Conservation (phyloP, 2,888 invertebrate species). For the Herminia tarsipennalis region DNA sequence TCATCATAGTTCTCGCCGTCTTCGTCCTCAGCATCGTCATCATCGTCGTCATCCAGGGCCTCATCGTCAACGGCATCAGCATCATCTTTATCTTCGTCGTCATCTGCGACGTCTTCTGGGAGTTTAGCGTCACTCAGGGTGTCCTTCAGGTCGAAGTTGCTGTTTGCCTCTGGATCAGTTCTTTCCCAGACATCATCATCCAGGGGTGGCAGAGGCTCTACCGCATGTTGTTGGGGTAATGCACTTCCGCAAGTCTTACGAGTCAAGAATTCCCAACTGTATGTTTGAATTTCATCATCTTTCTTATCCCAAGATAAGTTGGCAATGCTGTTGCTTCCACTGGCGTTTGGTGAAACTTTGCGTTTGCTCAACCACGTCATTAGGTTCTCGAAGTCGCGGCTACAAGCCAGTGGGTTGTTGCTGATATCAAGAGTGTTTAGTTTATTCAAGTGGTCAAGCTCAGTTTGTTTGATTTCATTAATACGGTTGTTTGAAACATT, state of each 20-base stretch:
- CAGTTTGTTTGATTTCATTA: slow-evolving; percentile 83
- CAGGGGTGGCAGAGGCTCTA: slow-evolving; percentile 65
- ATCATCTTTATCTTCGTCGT: slow-evolving; percentile 58
- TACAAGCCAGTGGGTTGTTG: slow-evolving; percentile 89
- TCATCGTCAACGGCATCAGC: slow-evolving; percentile 68
- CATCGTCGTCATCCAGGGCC: slow-evolving; percentile 64
- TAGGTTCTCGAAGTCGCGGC: slow-evolving; percentile 88
- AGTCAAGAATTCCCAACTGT: slow-evolving; percentile 80
- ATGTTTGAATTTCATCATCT: slow-evolving; percentile 62
- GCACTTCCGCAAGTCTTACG: slow-evolving; percentile 73
- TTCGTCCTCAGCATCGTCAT: slow-evolving; percentile 54
- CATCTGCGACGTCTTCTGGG: slow-evolving; percentile 55
- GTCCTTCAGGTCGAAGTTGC: slow-evolving; percentile 74
- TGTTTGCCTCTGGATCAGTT: slow-evolving; percentile 70
- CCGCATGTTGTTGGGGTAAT: slow-evolving; percentile 63
- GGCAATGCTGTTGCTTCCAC: slow-evolving; percentile 68
- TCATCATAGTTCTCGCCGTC: slow-evolving; percentile 69
- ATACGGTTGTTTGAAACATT: slow-evolving; percentile 87
- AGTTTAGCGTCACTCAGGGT: slow-evolving; percentile 72
- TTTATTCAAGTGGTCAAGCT: slow-evolving; percentile 85
- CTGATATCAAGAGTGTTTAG: slow-evolving; percentile 86
- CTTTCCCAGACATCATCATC: slow-evolving; percentile 82
- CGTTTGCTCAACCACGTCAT: slow-evolving; percentile 87
- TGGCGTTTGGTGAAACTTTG: slow-evolving; percentile 83
- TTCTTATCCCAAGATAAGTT: slow-evolving; percentile 71